These are phyloP conservation scores for Crotalus viridis DNA, from an alignment of 2,113 vertebrate genomes.

Conservation along the genomic window DNA sequence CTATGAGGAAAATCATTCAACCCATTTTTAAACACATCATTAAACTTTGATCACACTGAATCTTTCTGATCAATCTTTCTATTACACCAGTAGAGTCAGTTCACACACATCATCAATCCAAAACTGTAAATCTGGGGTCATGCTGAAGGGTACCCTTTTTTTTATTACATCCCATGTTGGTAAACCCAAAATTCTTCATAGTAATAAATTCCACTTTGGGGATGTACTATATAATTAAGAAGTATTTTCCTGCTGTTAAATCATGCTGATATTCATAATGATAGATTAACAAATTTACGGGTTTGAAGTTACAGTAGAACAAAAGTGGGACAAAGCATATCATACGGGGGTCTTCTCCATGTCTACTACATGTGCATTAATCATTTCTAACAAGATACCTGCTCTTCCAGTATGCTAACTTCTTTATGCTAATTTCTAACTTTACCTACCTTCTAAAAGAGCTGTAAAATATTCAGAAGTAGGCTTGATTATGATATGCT, in stretches of 20 bases:
- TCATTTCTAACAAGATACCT: neutral
- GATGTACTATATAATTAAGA: neutral
- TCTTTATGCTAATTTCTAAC: constrained; percentile 1
- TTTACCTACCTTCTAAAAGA: neutral
- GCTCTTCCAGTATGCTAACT: neutral
- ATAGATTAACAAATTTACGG: neutral
- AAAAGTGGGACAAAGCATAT: neutral
- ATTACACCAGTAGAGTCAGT: neutral
- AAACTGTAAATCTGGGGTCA: neutral
- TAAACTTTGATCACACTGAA: neutral
- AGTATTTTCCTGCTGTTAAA: neutral
- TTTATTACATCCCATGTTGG: neutral
- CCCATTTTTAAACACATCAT: neutral
- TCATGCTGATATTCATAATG: neutral
- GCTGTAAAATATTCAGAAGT: constrained; percentile 18
- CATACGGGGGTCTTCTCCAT: neutral
- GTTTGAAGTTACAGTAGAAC: neutral
- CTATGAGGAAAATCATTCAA: neutral
- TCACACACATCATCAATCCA: neutral
- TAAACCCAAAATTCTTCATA: neutral
- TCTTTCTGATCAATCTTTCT: neutral
- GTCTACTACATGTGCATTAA: neutral
- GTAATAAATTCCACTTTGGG: neutral
- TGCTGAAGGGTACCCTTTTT: neutral
- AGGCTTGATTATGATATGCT: neutral